Conservation (phyloP, 2,888 invertebrate genomes). For the Drosophila neoperkinsi region DNA sequence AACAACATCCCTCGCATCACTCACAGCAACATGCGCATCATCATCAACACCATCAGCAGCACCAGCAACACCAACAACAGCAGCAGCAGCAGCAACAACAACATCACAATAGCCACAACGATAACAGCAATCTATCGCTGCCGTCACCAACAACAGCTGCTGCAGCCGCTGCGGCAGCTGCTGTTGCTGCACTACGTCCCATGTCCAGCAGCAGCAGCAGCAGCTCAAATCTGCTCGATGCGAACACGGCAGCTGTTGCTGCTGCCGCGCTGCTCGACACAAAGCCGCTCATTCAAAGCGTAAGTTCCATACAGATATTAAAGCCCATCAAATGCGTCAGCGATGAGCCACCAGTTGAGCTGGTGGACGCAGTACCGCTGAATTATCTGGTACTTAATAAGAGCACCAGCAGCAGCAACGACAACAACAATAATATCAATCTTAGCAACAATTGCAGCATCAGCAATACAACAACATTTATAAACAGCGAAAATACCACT, state of each 20-base stretch:
- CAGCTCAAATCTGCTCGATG: constrained; percentile 85
- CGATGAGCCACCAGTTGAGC: constrained; percentile 24
- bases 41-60: constrained; percentile 66
- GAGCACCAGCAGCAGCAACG: background rate
- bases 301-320: constrained; percentile 87
- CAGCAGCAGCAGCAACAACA: constrained; percentile 55
- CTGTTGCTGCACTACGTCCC: constrained; percentile 74
- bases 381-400: constrained; percentile 19
- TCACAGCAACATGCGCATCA: constrained; percentile 46
- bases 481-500: background rate
- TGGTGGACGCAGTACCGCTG: constrained; percentile 7
- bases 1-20: constrained; percentile 54
- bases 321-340: constrained; percentile 12
- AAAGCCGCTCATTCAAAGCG: constrained; percentile 91
- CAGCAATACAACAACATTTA: background rate
- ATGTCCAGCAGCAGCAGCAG: constrained; percentile 82
- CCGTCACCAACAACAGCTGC: constrained; percentile 89
- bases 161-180: constrained; percentile 70
- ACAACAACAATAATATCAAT: background rate
- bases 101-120: constrained; percentile 63
- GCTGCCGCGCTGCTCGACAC: constrained; percentile 87
- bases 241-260: constrained; percentile 85
- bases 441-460: background rate
- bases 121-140: constrained; percentile 91
- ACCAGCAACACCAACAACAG: constrained; percentile 50